Conservation (phyloP, 2,888 invertebrate genomes). For the Mimachlamys varia region DNA sequence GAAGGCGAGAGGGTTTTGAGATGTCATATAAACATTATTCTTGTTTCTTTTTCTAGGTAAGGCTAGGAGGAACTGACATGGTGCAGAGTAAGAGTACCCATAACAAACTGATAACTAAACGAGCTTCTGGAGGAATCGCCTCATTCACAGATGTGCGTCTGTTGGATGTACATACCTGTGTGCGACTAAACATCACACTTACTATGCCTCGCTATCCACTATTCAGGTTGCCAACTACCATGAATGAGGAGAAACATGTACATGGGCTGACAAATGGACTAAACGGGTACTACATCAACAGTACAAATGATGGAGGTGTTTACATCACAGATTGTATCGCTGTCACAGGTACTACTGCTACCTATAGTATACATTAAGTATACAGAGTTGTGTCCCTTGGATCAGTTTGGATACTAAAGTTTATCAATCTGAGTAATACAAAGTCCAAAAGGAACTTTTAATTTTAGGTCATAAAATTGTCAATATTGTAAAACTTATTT, state of each 20-base stretch:
- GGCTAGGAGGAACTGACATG: slow-evolving; percentile 56
- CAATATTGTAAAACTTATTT: too few species aligned
- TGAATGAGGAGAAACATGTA: slow-evolving; percentile 49
- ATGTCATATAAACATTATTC: too few species aligned
- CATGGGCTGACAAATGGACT: slow-evolving; percentile 20
- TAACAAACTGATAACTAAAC: slow-evolving; percentile 54
- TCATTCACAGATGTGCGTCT: slow-evolving; percentile 57
- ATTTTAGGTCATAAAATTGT: too few species aligned
- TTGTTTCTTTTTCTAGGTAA: slow-evolving; percentile 51
- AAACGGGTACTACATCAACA: slow-evolving; percentile 49
- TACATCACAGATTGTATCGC: slow-evolving; percentile 46
- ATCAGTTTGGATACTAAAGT: too few species aligned
- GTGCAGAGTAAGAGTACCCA: slow-evolving; percentile 50
- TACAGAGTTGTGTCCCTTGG: too few species aligned
- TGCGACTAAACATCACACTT: slow-evolving; percentile 59
- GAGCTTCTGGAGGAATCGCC: slow-evolving; percentile 54
- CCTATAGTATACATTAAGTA: not conserved
- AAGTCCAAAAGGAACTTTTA: too few species aligned
- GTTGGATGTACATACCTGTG: slow-evolving; percentile 55
- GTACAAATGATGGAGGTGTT: slow-evolving; percentile 48
- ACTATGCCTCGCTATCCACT: slow-evolving; percentile 59
- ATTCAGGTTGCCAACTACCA: slow-evolving; percentile 59
- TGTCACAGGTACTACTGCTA: slow-evolving; percentile 55
- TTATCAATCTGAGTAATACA: too few species aligned
- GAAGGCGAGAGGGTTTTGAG: too few species aligned